Evolutionary conservation across 2,113 vertebrate genomes (phyloP).

Genomic region (Galeopterus variegatus): DNA sequence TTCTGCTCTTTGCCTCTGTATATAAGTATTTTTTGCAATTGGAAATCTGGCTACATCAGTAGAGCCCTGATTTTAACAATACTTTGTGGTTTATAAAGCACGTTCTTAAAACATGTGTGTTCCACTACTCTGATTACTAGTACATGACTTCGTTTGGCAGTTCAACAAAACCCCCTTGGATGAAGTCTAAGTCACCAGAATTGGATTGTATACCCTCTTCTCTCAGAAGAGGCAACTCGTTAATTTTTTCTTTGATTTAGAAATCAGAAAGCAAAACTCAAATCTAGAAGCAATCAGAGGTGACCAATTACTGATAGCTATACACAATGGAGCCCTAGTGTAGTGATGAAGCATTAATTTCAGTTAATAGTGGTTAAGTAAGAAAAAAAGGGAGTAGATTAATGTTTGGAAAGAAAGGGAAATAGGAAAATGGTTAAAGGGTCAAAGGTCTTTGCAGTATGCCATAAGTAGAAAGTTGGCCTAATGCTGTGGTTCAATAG

Average conservation of each 20-base stretch:
- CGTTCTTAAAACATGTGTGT: background rate
- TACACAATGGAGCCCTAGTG: background rate
- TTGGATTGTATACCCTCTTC: background rate
- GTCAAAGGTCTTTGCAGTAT: background rate
- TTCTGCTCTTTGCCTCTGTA: background rate
- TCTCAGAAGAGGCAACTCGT: background rate
- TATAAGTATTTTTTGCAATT: background rate
- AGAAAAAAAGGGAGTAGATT: background rate
- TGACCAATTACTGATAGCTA: background rate
- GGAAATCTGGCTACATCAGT: conserved; percentile 21
- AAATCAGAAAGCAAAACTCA: background rate
- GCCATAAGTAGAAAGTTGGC: background rate
- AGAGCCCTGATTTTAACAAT: background rate
- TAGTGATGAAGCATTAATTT: background rate
- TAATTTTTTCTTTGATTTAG: background rate
- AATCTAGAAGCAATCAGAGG: background rate
- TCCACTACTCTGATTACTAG: background rate
- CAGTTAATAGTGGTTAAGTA: background rate
- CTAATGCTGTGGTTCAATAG: background rate
- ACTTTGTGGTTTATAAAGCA: conserved; percentile 15
- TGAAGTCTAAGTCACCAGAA: background rate
- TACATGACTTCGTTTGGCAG: background rate
- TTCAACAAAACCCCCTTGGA: background rate
- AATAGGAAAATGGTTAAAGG: background rate
- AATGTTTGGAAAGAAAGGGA: background rate